Conservation (phyloP, 2,797 vertebrate species). For the Sphenodon punctatus region DNA sequence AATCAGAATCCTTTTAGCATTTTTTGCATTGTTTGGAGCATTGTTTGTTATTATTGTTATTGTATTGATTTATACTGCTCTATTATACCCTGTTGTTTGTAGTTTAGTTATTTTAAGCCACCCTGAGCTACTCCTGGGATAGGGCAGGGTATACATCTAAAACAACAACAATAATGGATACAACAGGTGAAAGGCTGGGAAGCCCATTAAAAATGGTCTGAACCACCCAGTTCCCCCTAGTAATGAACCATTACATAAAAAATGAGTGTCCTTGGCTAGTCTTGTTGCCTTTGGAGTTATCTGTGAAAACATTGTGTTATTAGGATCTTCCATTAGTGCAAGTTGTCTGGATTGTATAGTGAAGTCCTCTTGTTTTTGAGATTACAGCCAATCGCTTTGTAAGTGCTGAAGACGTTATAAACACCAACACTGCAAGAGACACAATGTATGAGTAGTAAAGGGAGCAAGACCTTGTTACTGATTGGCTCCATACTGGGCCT, state of each 20-base stretch:
- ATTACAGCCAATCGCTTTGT: neutral
- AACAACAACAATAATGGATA: no score
- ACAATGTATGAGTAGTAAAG: neutral
- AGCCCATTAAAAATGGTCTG: accelerated
- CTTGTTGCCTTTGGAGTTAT: neutral
- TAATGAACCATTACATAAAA: neutral
- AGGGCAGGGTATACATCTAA: no score
- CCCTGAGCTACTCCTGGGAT: no score
- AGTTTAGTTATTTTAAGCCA: no score
- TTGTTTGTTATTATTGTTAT: no score
- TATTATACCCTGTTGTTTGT: no score
- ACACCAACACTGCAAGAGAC: neutral
- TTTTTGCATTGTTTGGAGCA: no score
- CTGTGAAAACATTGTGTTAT: neutral
- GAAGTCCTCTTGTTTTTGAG: neutral
- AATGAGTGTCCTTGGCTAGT: neutral
- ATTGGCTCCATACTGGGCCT: neutral
- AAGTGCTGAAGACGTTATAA: neutral
- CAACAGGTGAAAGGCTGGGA: neutral
- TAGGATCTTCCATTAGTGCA: neutral
- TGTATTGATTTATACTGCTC: no score
- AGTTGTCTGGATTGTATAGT: neutral
- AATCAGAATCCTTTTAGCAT: no score
- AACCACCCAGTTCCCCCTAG: neutral
- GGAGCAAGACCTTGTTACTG: neutral